These are phyloP conservation scores for Ichneumon xanthorius DNA, from an alignment of 2,888 invertebrate genomes.

Conservation along the genomic window DNA sequence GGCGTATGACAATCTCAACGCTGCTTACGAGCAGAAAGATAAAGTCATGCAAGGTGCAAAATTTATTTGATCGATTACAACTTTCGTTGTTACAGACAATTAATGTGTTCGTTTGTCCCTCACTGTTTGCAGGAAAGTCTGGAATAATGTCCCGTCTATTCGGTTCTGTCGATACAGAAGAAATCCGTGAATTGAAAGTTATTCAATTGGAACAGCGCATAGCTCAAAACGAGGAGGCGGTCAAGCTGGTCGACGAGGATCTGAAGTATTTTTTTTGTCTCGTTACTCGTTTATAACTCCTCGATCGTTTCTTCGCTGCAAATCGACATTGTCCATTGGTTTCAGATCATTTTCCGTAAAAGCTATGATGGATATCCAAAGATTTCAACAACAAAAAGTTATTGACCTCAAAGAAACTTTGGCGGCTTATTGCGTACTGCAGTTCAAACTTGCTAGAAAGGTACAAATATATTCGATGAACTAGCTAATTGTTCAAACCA, in stretches of 20 bases:
- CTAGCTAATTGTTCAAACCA: background rate
- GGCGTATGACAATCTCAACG: slow-evolving; percentile 88
- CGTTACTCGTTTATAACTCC: background rate
- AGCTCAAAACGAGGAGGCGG: slow-evolving; percentile 87
- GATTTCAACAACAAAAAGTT: slow-evolving; percentile 91
- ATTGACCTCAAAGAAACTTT: slow-evolving; percentile 90
- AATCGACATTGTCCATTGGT: slow-evolving; percentile 60
- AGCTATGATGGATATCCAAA: slow-evolving; percentile 89
- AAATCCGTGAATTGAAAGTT: slow-evolving; percentile 90
- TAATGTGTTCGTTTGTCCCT: background rate
- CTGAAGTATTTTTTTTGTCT: slow-evolving; percentile 86
- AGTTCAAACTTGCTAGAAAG: slow-evolving; percentile 91
- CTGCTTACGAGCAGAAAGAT: slow-evolving; percentile 85
- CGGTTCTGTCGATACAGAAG: slow-evolving; percentile 91
- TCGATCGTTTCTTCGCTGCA: background rate
- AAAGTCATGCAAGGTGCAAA: slow-evolving; percentile 84
- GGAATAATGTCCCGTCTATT: slow-evolving; percentile 91
- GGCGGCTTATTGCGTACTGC: slow-evolving; percentile 89
- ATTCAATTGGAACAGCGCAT: slow-evolving; percentile 89
- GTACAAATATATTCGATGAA: slow-evolving; percentile 82
- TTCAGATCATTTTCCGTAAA: slow-evolving; percentile 89
- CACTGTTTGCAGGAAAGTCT: slow-evolving; percentile 86
- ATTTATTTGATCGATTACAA: background rate
- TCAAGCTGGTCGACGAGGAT: slow-evolving; percentile 87
- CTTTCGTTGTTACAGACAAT: background rate